Base-by-base conservation (phyloP, 2,797 vertebrate species). In the Nothura maculosa region DNA sequence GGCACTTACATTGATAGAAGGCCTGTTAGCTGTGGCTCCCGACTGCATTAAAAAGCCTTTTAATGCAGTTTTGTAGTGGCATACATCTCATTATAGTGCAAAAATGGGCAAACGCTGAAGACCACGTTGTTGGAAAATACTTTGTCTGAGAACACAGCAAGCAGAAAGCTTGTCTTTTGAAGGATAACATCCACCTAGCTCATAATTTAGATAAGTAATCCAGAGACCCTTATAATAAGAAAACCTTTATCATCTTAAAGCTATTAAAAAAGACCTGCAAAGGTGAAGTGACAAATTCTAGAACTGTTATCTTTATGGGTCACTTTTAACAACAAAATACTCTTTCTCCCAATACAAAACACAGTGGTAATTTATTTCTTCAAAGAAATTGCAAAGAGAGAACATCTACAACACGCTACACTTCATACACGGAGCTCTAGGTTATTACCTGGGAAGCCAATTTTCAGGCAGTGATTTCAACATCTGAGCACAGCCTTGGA, bases 251-350 rank as follows among this genome's bases (percentile, higher is more conserved):
- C 77, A 72, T 94, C 92, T 87, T 79, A 77, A 95, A 90, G 89
- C 81, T 94, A 96, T 95, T 97, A 95, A 95, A 97, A 85, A 55
- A 82, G 68, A 91, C 74, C 85, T 72, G 57, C 57, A 52, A 93
- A 96, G 83, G 85, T 92, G 94, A 93, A 77, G 83, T 67, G 66
- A 83, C 78, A 84, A 47, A 95, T 96, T 96, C 87, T 79, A 87
- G 81, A 77, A 87, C 73, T 73, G 91, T 96, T 95, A 92, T 93
- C 93, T 96, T 95, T 93, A 93, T 86, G 8, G 40, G 92, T 97
- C 96, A 96, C 94, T 96, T 96, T 96, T 81, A 94, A 96, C 94
- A 97, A 96, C 85, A 95, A 95, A 95, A 97, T 50, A 66, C 81
- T 91, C 89, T 96, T 93, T 92, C 81, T 67, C 78, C 63, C 67